Conservation (phyloP, 2,888 invertebrate genomes). For the Drosophila trichaetosa region DNA sequence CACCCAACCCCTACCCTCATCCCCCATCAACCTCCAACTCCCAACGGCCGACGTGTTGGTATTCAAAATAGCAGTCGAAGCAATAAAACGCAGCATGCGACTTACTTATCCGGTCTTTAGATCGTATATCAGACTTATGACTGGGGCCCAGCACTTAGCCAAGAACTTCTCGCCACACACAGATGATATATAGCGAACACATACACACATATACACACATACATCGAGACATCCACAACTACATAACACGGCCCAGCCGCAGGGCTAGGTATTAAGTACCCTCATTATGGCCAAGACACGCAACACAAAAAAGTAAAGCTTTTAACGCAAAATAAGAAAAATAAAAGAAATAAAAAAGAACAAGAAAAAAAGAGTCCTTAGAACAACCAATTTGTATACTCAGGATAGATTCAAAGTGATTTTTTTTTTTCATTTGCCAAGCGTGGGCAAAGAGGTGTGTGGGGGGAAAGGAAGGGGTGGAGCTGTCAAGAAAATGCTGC, state of each 20-base stretch:
- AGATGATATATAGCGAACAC: conserved; percentile 22
- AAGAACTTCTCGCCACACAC: conserved; percentile 18
- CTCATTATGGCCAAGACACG: conserved; percentile 78
- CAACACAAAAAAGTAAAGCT: conserved; percentile 69
- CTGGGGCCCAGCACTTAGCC: conserved; percentile 35
- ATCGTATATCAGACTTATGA: conserved; percentile 78
- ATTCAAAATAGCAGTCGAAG: conserved; percentile 82
- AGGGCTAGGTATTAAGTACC: conserved; percentile 77
- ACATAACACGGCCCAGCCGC: conserved; percentile 27
- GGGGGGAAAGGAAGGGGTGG: neutral
- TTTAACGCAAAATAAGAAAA: conserved; percentile 60
- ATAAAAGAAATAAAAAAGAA: conserved; percentile 4
- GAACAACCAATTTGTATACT: conserved; percentile 75
- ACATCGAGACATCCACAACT: neutral
- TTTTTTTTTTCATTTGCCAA: conserved; percentile 31
- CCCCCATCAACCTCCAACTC: neutral
- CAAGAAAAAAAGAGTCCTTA: conserved; percentile 23
- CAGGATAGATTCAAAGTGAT: conserved; percentile 59
- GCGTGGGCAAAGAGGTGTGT: neutral
- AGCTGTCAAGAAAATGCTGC: conserved; percentile 60
- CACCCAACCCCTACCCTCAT: neutral
- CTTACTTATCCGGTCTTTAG: conserved; percentile 66
- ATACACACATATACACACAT: neutral
- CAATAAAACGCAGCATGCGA: conserved; percentile 79
- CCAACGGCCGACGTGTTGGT: conserved; percentile 64